Evolutionary conservation across 2,113 vertebrate species (phyloP).

Genomic region (Atractosteus spatula): DNA sequence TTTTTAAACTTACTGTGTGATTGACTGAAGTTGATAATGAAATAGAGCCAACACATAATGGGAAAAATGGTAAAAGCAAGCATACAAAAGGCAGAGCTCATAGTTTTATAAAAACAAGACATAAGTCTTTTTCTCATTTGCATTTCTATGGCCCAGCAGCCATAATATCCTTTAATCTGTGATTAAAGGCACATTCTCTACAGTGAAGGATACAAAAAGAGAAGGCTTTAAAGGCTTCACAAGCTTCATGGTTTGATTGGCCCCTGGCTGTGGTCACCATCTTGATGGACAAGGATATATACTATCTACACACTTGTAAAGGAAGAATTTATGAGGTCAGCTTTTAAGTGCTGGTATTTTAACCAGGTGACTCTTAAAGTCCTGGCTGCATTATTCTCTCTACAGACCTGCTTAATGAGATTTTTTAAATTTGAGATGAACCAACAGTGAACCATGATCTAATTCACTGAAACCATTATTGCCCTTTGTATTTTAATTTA

Average conservation of each 20-base stretch:
- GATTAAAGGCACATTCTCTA: neutral
- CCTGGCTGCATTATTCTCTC: slow-evolving; percentile 26
- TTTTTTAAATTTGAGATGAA: neutral
- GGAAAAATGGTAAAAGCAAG: too few relatives aligned
- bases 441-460: too few relatives aligned
- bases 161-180: neutral
- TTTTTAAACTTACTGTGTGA: too few relatives aligned
- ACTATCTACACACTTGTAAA: slow-evolving; percentile 41
- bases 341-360: slow-evolving; percentile 30
- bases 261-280: slow-evolving; percentile 10
- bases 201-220: neutral
- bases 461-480: too few relatives aligned
- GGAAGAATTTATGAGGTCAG: slow-evolving; percentile 49
- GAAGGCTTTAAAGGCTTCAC: slow-evolving; percentile 9
- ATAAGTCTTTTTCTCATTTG: too few relatives aligned
- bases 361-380: slow-evolving; percentile 35
- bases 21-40: too few relatives aligned
- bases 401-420: slow-evolving; percentile 22
- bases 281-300: slow-evolving; percentile 32
- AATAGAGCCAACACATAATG: too few relatives aligned
- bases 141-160: neutral
- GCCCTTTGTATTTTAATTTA: too few relatives aligned
- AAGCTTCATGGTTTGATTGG: slow-evolving; percentile 1
- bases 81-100: too few relatives aligned
- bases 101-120: too few relatives aligned